Evolutionary conservation across 2,797 vertebrate genomes (phyloP).

Genomic region (Zenarchopterus dispar): DNA sequence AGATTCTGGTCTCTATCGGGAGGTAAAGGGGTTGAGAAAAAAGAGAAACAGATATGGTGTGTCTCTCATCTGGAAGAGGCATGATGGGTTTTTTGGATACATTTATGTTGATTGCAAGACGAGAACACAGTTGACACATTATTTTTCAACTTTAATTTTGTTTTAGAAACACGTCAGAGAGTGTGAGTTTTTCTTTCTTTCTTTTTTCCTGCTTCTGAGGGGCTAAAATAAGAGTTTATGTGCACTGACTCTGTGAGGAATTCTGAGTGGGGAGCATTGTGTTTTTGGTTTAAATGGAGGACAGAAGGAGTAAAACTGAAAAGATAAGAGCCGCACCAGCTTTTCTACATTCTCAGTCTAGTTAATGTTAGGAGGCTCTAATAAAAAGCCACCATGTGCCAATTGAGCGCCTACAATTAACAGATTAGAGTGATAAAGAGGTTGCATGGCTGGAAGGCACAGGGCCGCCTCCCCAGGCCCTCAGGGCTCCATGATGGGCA

Average conservation of each 20-base stretch:
- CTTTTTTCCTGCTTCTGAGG: slow-evolving; percentile 2
- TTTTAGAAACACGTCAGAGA: too few species aligned
- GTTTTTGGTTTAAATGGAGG: slow-evolving; percentile 13
- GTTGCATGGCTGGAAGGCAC: slow-evolving; percentile 81
- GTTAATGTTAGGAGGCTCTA: slow-evolving; percentile 86
- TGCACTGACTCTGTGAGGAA: slow-evolving; percentile 15
- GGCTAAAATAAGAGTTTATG: not conserved
- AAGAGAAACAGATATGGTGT: slow-evolving; percentile 16
- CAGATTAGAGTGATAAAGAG: slow-evolving; percentile 91
- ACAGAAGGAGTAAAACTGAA: slow-evolving; percentile 35
- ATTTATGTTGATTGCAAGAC: not conserved
- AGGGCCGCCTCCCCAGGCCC: slow-evolving; percentile 79
- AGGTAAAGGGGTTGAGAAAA: slow-evolving; percentile 9
- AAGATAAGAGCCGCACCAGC: slow-evolving; percentile 75
- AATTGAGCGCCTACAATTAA: slow-evolving; percentile 91
- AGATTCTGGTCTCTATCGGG: slow-evolving; percentile 40
- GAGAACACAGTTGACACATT: not conserved
- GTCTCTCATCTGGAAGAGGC: not conserved
- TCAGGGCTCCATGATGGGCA: slow-evolving; percentile 76
- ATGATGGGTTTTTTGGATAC: not conserved
- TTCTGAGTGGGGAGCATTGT: slow-evolving; percentile 9
- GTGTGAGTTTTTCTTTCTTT: not conserved
- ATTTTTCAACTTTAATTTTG: too few species aligned
- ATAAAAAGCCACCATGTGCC: slow-evolving; percentile 91
- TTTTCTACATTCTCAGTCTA: slow-evolving; percentile 85